Percentiles rank a stretch among this genome's conserved stretches.
These are phyloP conservation scores for Drosophila prosaltans DNA, from an alignment of 1,140 invertebrate species.

Conservation along the genomic window DNA sequence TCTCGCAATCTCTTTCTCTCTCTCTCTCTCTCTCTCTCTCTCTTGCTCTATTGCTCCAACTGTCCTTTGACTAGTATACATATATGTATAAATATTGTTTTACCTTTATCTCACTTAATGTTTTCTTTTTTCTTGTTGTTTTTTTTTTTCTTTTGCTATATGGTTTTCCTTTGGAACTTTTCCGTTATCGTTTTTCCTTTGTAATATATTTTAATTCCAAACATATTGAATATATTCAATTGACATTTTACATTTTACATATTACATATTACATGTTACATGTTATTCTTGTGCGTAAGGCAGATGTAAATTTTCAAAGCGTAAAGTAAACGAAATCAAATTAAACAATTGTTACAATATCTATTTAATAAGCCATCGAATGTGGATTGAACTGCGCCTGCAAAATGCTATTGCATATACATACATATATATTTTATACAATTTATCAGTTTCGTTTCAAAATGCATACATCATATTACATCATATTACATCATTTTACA, in stretches of 20 bases:
- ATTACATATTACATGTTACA: conserved; percentile 15
- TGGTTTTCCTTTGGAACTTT: conserved; percentile 30
- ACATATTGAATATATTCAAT: conserved; percentile 2
- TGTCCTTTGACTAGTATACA: conserved; percentile 2
- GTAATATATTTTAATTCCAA: neutral
- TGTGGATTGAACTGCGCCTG: conserved; percentile 34
- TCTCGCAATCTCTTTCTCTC: neutral
- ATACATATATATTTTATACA: conserved; percentile 5
- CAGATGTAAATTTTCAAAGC: conserved; percentile 20
- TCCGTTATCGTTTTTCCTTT: conserved; percentile 35
- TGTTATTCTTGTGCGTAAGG: conserved; percentile 45
- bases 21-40: conserved; percentile 12
- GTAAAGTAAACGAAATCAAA: conserved; percentile 2
- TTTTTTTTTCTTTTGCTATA: conserved; percentile 22
- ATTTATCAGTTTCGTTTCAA: conserved; percentile 39
- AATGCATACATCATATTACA: too few species aligned
- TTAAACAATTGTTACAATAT: neutral
- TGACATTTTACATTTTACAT: conserved; percentile 6
- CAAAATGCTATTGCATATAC: conserved; percentile 36
- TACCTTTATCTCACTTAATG: conserved; percentile 36
- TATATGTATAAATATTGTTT: neutral
- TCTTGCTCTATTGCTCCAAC: conserved; percentile 6
- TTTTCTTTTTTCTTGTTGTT: conserved; percentile 11
- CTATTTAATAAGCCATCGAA: conserved; percentile 29
- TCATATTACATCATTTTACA: conserved; percentile 4